A percentile compares a stretch with the other conserved stretches of the same genome.
Evolutionary conservation across 2,888 invertebrate species (phyloP).

Genomic region (Coenonympha glycerion): DNA sequence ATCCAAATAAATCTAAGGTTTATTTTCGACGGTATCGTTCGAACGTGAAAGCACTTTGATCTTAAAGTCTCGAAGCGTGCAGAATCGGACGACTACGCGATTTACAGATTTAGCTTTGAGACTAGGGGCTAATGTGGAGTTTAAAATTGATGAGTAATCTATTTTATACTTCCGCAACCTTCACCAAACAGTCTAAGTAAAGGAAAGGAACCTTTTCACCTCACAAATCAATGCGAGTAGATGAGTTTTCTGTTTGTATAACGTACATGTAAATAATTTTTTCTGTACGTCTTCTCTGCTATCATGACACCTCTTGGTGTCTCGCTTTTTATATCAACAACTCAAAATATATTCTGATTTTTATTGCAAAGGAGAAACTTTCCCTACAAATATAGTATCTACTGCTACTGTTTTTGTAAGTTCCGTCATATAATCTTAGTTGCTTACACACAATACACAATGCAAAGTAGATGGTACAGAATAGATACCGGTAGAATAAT

Average conservation of each 20-base stretch:
- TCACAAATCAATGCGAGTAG: too few relatives aligned
- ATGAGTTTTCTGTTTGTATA: too few relatives aligned
- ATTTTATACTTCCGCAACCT: background rate
- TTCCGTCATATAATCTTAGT: background rate
- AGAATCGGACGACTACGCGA: slow-evolving; percentile 10
- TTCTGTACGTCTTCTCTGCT: too few relatives aligned
- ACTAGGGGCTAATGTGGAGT: background rate
- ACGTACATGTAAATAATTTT: too few relatives aligned
- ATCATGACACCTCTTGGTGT: too few relatives aligned
- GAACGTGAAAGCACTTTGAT: slow-evolving; percentile 15
- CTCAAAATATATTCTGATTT: too few relatives aligned
- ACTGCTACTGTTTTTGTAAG: background rate
- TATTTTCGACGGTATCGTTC: slow-evolving; percentile 12
- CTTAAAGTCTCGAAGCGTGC: slow-evolving; percentile 9
- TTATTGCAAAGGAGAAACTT: too few relatives aligned
- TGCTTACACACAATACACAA: background rate
- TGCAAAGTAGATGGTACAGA: background rate
- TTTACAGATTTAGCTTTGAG: slow-evolving; percentile 14
- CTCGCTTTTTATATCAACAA: too few relatives aligned
- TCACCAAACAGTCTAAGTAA: too few relatives aligned
- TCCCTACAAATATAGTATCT: too few relatives aligned
- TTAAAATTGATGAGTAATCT: background rate
- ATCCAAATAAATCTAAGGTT: slow-evolving; percentile 12
- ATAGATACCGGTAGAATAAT: slow-evolving; percentile 9
- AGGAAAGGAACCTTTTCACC: too few relatives aligned